Conservation (phyloP, 2,888 invertebrate genomes). For the Brachyptera risi region DNA sequence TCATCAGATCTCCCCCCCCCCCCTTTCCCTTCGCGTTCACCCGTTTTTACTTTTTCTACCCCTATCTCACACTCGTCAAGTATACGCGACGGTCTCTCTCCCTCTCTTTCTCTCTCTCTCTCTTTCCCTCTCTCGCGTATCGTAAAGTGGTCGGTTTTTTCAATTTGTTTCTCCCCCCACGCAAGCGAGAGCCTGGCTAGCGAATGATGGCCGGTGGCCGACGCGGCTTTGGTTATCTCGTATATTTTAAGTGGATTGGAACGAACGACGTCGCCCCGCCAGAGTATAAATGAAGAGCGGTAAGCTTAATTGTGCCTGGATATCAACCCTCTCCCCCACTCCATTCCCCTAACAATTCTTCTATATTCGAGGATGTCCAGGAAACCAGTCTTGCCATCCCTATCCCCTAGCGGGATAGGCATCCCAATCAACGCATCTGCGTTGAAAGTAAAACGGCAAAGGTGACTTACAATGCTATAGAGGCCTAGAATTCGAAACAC, state of each 20-base stretch:
- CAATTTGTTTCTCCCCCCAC: no score
- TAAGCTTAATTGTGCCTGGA: conserved; percentile 20
- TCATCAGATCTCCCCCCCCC: conserved; percentile 29
- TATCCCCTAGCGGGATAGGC: no score
- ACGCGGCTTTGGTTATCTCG: conserved; percentile 14
- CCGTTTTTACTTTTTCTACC: not conserved
- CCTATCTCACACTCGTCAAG: conserved; percentile 20
- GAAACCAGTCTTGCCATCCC: no score
- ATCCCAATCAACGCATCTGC: no score
- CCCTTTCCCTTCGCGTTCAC: conserved; percentile 6
- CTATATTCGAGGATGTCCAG: no score
- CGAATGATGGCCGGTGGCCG: not conserved
- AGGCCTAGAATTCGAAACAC: no score
- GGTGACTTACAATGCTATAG: no score
- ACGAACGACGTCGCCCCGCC: no score
- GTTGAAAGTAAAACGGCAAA: no score
- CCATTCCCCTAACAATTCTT: no score
- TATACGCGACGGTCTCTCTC: no score
- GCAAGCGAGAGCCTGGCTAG: conserved; percentile 3
- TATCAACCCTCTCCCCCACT: no score
- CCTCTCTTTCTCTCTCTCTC: conserved; percentile 23
- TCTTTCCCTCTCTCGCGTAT: not conserved
- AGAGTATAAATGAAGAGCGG: conserved; percentile 7
- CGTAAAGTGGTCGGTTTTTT: conserved; percentile 25
- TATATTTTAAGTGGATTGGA: conserved; percentile 30